Percentiles rank a stretch among this genome's conserved stretches.
phyloP scores from a whole-genome alignment of 1,140 invertebrate species.

The Zophobas atratus region DNA sequence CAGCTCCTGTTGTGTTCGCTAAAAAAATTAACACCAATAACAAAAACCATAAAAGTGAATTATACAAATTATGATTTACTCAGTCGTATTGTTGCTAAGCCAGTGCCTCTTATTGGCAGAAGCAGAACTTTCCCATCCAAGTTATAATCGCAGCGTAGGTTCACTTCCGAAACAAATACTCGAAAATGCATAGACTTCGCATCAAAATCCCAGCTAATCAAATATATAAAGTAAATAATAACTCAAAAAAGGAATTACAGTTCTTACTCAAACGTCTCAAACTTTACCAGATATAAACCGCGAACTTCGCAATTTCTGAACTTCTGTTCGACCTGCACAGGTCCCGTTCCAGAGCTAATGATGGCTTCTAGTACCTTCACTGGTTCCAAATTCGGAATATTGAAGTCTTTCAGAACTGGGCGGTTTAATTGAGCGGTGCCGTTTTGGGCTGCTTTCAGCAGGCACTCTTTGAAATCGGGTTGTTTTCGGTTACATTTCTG shows the following conservation, averaged over 20 bases:
- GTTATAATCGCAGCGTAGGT: neutral
- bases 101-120: neutral
- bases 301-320: neutral
- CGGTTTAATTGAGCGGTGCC: neutral
- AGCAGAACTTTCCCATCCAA: neutral
- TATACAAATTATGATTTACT: neutral
- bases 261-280: constrained; percentile 2
- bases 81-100: neutral
- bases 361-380: neutral
- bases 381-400: neutral
- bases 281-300: neutral
- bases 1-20: neutral
- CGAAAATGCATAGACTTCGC: neutral
- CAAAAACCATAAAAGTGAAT: neutral
- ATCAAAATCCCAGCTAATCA: neutral
- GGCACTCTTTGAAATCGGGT: constrained; percentile 9
- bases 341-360: neutral
- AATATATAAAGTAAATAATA: neutral
- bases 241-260: neutral
- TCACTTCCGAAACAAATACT: neutral
- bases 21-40: neutral
- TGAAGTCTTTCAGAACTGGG: neutral
- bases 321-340: neutral
- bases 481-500: constrained; percentile 18
- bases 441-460: neutral